A percentile compares a stretch with the other conserved stretches of the same genome.
Conservation (phyloP, 2,888 invertebrate species). For the Leptinotarsa peninsularis region DNA sequence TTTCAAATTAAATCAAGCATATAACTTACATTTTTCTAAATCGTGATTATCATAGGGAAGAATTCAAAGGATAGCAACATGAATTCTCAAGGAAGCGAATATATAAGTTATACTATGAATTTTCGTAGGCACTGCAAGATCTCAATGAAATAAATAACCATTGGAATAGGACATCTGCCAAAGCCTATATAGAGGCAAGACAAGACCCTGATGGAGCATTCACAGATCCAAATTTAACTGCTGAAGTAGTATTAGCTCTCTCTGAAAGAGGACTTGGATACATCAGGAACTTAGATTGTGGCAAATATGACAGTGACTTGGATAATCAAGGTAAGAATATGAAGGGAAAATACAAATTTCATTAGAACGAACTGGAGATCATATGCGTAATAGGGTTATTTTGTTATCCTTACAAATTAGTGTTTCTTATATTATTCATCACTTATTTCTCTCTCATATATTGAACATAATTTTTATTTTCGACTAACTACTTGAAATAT, state of each 20-base stretch:
- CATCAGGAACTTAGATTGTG: slow-evolving; percentile 71
- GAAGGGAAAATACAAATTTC: background rate
- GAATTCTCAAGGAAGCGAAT: too few species aligned
- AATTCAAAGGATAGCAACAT: too few species aligned
- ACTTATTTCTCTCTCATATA: too few species aligned
- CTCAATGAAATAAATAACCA: slow-evolving; percentile 76
- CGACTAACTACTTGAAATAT: too few species aligned
- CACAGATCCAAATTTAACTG: slow-evolving; percentile 80
- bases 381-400: too few species aligned
- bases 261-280: slow-evolving; percentile 79
- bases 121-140: slow-evolving; percentile 78
- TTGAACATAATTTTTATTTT: too few species aligned
- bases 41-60: too few species aligned
- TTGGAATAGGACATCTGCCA: slow-evolving; percentile 85
- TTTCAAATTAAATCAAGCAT: too few species aligned
- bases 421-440: too few species aligned
- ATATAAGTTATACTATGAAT: background rate
- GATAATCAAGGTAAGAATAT: slow-evolving; percentile 68
- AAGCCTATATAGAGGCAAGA: slow-evolving; percentile 78
- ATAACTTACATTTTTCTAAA: too few species aligned
- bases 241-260: slow-evolving; percentile 83
- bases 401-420: too few species aligned
- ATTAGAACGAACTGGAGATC: too few species aligned
- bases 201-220: slow-evolving; percentile 85
- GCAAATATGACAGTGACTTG: slow-evolving; percentile 63